Base-by-base conservation (phyloP, 2,888 invertebrate genomes). In the Nysson spinosus region DNA sequence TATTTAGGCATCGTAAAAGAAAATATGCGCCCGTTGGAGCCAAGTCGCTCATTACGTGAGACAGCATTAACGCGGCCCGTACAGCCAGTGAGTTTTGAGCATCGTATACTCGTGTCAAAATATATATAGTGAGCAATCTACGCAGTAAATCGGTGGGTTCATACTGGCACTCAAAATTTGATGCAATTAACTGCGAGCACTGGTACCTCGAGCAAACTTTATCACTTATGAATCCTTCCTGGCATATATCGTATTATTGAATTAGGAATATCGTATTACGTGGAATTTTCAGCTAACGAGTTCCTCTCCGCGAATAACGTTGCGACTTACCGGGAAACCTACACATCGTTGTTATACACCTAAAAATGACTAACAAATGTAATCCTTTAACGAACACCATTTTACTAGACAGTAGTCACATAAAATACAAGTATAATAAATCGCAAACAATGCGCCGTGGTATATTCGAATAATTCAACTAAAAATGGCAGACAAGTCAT, bases 1-100 rank as follows among this genome's bases (percentile, higher is more conserved):
- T 85, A 85, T 85, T 85, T 85, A 85, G 85, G 83, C 83, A 75
- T 85, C 85, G 82, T 85, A 85, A 85, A 85, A 83, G 85, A 84
- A 85, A 85, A 84, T 85, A 85, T 85, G 85, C 80, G 85, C 78
- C 80, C 78, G 83, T 83, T 82, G 84, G 85, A 85, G 85, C 85
- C 85, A 85, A 85, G 78, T 84, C 81, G 81, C 85, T 85, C 85
- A 85, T 85, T 85, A 85, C 85, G 81, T 71, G 84, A 81, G 85
- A 82, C 83, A 83, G 83, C 80, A 83, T 85, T 85, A 84, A 83
- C 80, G 80, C 79, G 75, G 75, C 54, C 49, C 58, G 56, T 56
- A 39, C 60, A 57, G 58, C 62, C 65, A 30, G 64, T 4, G 62
- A 58, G 55, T 56, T 70, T 68, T 58, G 26, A 61, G 63, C 76